A percentile compares a stretch with the other conserved stretches of the same genome.
Evolutionary conservation across 2,113 vertebrate species (phyloP).

Genomic region (Centropus bengalensis): DNA sequence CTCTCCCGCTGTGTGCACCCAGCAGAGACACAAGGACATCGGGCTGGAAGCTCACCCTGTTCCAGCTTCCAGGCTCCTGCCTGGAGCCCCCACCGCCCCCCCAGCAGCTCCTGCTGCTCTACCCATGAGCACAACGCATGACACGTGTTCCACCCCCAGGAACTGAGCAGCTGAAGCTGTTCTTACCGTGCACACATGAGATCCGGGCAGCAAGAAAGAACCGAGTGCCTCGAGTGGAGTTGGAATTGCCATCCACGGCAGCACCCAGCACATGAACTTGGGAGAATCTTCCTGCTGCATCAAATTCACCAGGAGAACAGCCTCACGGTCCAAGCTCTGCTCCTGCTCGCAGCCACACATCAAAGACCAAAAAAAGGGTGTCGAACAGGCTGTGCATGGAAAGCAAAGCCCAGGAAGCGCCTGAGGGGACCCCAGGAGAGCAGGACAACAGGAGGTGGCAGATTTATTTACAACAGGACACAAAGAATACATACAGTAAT

Average conservation of each 20-base stretch:
- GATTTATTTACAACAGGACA: constrained; percentile 82
- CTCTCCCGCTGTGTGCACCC: not conserved
- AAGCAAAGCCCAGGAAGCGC: not conserved
- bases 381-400: accelerated
- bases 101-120: too few species aligned
- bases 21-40: not conserved
- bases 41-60: accelerated
- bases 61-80: not conserved
- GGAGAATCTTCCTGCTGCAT: not conserved
- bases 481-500: constrained; percentile 81
- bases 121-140: accelerated
- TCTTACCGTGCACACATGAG: not conserved
- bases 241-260: not conserved
- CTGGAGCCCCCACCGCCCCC: too few species aligned
- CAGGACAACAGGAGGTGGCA: constrained; percentile 70
- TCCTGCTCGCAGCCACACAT: not conserved
- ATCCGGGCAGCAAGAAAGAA: not conserved
- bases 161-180: accelerated
- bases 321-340: not conserved
- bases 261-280: not conserved
- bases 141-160: accelerated
- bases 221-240: not conserved
- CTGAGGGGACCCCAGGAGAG: not conserved
- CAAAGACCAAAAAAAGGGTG: accelerated
- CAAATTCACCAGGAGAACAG: accelerated